Evolutionary conservation across 2,113 vertebrate species (phyloP).

Genomic region (Sturnira hondurensis): DNA sequence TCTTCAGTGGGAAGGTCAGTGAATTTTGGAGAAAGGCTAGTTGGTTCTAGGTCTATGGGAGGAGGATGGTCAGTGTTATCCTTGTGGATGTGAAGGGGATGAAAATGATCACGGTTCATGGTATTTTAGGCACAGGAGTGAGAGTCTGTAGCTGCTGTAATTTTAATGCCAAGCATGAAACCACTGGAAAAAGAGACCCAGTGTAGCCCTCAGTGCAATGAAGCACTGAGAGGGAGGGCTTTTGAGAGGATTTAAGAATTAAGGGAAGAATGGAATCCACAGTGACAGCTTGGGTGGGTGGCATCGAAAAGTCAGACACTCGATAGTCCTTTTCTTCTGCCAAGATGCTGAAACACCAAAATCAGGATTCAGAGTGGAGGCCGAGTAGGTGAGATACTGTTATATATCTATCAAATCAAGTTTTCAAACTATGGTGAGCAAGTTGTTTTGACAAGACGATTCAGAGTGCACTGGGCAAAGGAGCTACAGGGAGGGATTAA

Average conservation of each 20-base stretch:
- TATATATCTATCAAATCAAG: neutral
- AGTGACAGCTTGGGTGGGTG: neutral
- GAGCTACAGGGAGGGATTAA: neutral
- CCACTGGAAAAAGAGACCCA: neutral
- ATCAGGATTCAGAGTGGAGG: neutral
- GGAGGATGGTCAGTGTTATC: neutral
- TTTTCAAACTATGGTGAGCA: neutral
- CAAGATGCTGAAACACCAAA: neutral
- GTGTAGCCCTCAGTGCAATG: neutral
- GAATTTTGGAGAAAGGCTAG: neutral
- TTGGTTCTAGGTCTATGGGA: neutral
- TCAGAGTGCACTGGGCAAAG: neutral
- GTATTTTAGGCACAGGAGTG: neutral
- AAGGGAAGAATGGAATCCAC: neutral
- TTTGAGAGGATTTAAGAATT: neutral
- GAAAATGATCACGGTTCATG: neutral
- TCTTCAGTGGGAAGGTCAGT: neutral
- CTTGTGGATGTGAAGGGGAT: neutral
- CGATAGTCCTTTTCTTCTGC: neutral
- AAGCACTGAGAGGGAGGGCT: neutral
- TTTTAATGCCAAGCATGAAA: neutral
- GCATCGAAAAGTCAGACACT: neutral
- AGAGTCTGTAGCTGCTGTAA: neutral
- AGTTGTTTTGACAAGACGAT: neutral
- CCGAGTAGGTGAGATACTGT: neutral